phyloP scores from a whole-genome alignment of 1,140 invertebrate genomes.

The Proctacanthus coquilletti region DNA sequence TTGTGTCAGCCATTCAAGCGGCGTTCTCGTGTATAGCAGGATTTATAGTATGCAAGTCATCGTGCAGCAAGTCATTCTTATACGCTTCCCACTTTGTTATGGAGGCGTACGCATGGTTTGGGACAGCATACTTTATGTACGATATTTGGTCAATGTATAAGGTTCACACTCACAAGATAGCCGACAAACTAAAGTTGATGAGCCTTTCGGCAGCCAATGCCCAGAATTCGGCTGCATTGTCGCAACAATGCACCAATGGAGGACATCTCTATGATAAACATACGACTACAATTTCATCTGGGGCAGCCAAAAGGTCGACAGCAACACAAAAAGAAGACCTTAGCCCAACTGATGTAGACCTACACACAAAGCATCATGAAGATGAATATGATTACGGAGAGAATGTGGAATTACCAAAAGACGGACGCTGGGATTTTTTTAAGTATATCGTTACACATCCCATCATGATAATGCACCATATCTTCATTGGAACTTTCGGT shows the following conservation, averaged over 20 bases:
- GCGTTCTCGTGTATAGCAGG: slow-evolving; percentile 45
- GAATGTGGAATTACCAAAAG: slow-evolving; percentile 16
- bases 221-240: slow-evolving; percentile 5
- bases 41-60: slow-evolving; percentile 42
- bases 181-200: slow-evolving; percentile 25
- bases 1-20: slow-evolving; percentile 51
- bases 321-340: slow-evolving; percentile 12
- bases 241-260: slow-evolving; percentile 3
- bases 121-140: slow-evolving; percentile 59
- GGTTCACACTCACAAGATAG: slow-evolving; percentile 34
- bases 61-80: slow-evolving; percentile 44
- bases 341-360: slow-evolving; percentile 13
- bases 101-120: slow-evolving; percentile 59
- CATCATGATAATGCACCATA: slow-evolving; percentile 53
- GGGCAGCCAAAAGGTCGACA: neutral
- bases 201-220: slow-evolving; percentile 16
- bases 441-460: slow-evolving; percentile 41
- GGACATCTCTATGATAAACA: slow-evolving; percentile 7
- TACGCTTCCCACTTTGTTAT: slow-evolving; percentile 49
- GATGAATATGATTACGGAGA: slow-evolving; percentile 18
- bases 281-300: slow-evolving; percentile 3
- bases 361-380: slow-evolving; percentile 4
- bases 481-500: slow-evolving; percentile 54
- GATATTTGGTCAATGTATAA: slow-evolving; percentile 58
- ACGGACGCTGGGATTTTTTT: slow-evolving; percentile 32